These are phyloP conservation scores for Resseliella maxima DNA, from an alignment of 2,888 invertebrate genomes.

Conservation along the genomic window DNA sequence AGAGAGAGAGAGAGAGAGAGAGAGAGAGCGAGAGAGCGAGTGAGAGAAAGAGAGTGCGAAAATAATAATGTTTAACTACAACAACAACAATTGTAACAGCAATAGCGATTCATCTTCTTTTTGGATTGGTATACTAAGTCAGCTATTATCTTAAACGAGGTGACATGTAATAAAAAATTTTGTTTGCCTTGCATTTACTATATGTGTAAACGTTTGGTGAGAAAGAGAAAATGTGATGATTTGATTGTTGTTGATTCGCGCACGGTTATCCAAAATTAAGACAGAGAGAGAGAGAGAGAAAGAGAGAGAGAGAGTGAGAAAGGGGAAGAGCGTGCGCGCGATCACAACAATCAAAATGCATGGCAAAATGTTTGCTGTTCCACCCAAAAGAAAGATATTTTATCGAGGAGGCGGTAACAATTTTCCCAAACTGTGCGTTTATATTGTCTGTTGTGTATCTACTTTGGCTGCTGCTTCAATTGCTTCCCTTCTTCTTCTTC, in stretches of 20 bases:
- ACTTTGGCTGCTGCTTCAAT: not conserved
- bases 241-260: not conserved
- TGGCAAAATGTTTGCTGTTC: constrained; percentile 43
- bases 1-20: no score
- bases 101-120: not conserved
- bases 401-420: constrained; percentile 1
- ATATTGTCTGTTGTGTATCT: not conserved
- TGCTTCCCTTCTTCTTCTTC: not conserved
- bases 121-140: not conserved
- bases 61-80: no score
- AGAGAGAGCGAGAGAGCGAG: no score
- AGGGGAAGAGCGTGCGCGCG: not conserved
- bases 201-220: not conserved
- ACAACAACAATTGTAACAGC: not conserved
- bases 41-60: no score
- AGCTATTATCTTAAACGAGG: constrained; percentile 34
- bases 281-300: no score
- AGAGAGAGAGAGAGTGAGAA: no score
- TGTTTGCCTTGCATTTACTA: not conserved
- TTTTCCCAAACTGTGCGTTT: not conserved
- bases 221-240: no score
- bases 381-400: constrained; percentile 44
- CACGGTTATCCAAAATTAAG: no score
- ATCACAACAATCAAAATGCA: not conserved
- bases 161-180: constrained; percentile 5